These are phyloP conservation scores for Caenorhabditis angaria DNA, from an alignment of 2,888 invertebrate genomes.

Conservation along the genomic window DNA sequence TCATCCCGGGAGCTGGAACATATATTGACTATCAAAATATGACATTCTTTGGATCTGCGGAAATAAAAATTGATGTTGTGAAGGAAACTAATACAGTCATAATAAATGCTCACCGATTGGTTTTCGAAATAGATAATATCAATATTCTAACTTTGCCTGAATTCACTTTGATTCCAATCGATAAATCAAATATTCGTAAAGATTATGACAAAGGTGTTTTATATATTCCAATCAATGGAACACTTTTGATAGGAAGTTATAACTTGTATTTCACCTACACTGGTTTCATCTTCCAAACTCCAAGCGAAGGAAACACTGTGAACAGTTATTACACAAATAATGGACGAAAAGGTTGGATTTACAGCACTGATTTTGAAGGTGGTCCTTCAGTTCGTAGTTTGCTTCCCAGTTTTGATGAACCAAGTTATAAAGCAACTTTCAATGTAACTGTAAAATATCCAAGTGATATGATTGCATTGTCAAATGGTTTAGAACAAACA, in stretches of 20 bases:
- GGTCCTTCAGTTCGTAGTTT: slow-evolving; percentile 44
- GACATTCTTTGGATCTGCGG: slow-evolving; percentile 35
- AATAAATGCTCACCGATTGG: slow-evolving; percentile 37
- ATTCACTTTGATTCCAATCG: slow-evolving; percentile 8
- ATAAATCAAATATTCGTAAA: slow-evolving; percentile 9
- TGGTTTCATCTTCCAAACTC: slow-evolving; percentile 48
- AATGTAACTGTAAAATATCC: slow-evolving; percentile 31
- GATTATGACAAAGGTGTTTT: slow-evolving; percentile 33
- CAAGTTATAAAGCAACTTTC: slow-evolving; percentile 47
- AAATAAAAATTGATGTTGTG: slow-evolving; percentile 15
- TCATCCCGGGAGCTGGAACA: slow-evolving; percentile 27
- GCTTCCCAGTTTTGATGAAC: slow-evolving; percentile 56
- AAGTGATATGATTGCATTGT: slow-evolving; percentile 44
- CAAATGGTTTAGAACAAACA: slow-evolving; percentile 27
- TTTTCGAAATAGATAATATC: slow-evolving; percentile 11
- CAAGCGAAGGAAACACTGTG: slow-evolving; percentile 31
- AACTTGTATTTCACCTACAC: slow-evolving; percentile 14
- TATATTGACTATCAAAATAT: slow-evolving; percentile 26
- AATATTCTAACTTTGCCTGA: not conserved
- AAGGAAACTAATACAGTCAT: slow-evolving; percentile 15
- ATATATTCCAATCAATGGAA: slow-evolving; percentile 13
- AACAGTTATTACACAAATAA: slow-evolving; percentile 39
- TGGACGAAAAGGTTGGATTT: slow-evolving; percentile 38
- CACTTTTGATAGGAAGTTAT: slow-evolving; percentile 17
- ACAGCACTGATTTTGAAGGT: slow-evolving; percentile 51